Evolutionary conservation across 2,797 vertebrate genomes (phyloP), one percentile per base, ranked within the genome.

Genomic region (Rhynchotus rufescens): DNA sequence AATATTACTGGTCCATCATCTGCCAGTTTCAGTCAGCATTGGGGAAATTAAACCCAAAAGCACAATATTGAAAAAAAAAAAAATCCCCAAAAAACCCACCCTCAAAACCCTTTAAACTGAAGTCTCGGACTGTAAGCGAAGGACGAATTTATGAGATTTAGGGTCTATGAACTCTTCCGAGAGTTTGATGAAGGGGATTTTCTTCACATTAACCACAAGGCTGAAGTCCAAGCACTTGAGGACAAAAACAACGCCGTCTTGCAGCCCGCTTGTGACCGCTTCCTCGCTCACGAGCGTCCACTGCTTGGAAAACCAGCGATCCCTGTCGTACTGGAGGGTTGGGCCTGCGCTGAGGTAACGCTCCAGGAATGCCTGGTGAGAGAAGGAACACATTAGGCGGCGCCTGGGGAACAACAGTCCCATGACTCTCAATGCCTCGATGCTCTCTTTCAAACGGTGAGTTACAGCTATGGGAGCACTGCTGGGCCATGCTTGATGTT

Each of bases 211-310:
- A 92, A 99, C 96, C 34, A 99, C 98, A 88, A 99, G 98, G 97
- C 97, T 99, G 94, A 99, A 99, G 98, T 99, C 99, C 86, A 99
- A 98, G 96, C 98, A 99, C 94, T 98, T 99, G 57, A 99, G 98
- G 83, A 98, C 98, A 81, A 99, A 99, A 87, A 98, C 98, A 1
- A 98, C 64, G 28, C 98, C 98, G 0, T 99, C 98, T 86, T 97
- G 98, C 74, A 99, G 89, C 45, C 98, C 97, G 11, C 98, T 98
- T 17, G 99, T 99, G 88, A 99, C 99, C 0, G 99, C 98, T 7
- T 99, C 99, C 45, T 99, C 99, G 7, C 99, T 99, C 84, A 99
- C 97, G 66, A 99, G 97, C 0, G 98, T 98, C 99, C 99, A 99
- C 96, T 99, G 98, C 86, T 98, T 98, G 40, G 98, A 98, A 92